phyloP scores from a whole-genome alignment of 2,888 invertebrate species.

The Ophonus ardosiacus region DNA sequence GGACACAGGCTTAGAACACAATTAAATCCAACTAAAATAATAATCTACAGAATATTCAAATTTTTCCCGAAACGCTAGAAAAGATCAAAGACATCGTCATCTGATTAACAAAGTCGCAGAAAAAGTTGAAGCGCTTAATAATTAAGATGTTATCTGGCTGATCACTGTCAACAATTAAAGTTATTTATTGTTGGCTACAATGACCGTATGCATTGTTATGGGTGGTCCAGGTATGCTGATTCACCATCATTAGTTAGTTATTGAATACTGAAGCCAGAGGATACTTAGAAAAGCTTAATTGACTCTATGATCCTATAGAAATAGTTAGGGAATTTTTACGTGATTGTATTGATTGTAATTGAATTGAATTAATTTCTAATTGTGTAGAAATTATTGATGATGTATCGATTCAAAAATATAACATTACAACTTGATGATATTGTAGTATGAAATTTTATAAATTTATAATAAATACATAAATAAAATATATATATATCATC shows the following conservation, averaged over 20 bases:
- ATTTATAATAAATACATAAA: no score
- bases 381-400: no score
- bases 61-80: not conserved
- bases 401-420: no score
- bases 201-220: conserved; percentile 75
- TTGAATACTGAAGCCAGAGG: conserved; percentile 8
- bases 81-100: not conserved
- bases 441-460: no score
- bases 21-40: not conserved
- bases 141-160: conserved; percentile 76
- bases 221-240: conserved; percentile 72
- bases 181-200: conserved; percentile 76
- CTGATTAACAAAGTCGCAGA: conserved; percentile 49
- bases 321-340: not conserved
- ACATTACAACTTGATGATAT: no score
- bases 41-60: not conserved
- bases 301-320: not conserved
- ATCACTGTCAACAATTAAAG: conserved; percentile 76
- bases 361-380: no score
- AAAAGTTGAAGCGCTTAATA: conserved; percentile 65
- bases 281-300: conserved; percentile 5
- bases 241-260: conserved; percentile 60
- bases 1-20: no score
- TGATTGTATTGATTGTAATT: no score
- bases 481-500: no score